Conservation (phyloP, 2,113 vertebrate genomes). For the Anguilla rostrata region DNA sequence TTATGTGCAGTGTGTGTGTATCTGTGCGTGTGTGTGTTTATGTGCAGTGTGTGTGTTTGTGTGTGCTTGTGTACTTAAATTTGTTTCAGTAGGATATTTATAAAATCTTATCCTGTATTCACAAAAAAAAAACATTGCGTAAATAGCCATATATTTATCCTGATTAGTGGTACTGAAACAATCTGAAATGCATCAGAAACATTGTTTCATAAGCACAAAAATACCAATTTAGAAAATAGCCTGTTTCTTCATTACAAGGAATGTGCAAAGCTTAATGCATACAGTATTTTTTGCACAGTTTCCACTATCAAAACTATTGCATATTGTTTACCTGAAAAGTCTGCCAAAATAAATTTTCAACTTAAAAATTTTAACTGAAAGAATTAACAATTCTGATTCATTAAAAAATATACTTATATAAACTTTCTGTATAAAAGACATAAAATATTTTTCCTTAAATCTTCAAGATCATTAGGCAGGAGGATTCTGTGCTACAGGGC, state of each 20-base stretch:
- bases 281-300: not conserved
- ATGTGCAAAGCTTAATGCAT: not conserved
- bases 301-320: not conserved
- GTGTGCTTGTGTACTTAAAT: no score
- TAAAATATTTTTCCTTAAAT: not conserved
- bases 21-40: no score
- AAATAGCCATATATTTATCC: not conserved
- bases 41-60: no score
- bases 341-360: not conserved
- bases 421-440: not conserved
- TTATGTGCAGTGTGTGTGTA: no score
- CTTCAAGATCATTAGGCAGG: not conserved
- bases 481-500: not conserved
- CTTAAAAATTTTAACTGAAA: not conserved
- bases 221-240: not conserved
- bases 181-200: slow-evolving; percentile 12
- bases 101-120: not conserved
- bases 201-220: not conserved
- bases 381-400: not conserved
- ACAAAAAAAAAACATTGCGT: slow-evolving; percentile 4
- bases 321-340: not conserved
- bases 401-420: not conserved
- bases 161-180: slow-evolving; percentile 6
- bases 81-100: slow-evolving; percentile 12
- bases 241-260: not conserved